Evolutionary conservation across 1,140 invertebrate species (phyloP), one percentile per base, ranked within the genome.

Genomic region (Orius insidiosus): DNA sequence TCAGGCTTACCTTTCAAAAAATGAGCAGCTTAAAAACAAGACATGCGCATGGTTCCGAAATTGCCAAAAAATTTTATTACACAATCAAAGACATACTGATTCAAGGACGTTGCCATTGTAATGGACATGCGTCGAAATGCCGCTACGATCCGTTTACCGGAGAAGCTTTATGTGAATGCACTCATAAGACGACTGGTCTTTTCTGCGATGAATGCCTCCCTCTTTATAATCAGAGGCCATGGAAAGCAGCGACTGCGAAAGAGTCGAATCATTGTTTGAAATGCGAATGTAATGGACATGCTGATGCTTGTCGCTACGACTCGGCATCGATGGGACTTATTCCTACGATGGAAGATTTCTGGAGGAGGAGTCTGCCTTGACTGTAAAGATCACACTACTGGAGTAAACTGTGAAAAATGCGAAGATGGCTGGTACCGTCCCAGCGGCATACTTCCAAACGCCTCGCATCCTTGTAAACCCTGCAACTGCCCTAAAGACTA

Each of bases 281-380:
- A 43, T 92, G 87, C 60, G 78, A 86, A 60, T 92, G 87, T 59
- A 74, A 87, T 58, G 88, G 84, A 0, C 88, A 93, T 58, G 78
- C 89, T 0, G 73, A 72, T 8, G 72, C 74, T 30, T 95, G 90
- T 61, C 67, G 68, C 49, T 92, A 86, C 58, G 85, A 93, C 58
- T 58, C 71, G 70, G 71, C 51, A 67, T 88, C 5, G 76, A 75
- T 36, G 63, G 49, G 66, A 65, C 49, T 56, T 68, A 31, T 81
- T 77, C 52, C 54, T 85, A 69, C 7, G 65, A 74, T 50, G 81
- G 79, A 35, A 70, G 72, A 46, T 83, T 75, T 61, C 71, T 51
- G 87, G 89, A 9, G 93, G 92, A 8, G 92, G 92, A 18, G 78
- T 95, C 16, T 98, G 94, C 61, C 67, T 86, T 50, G 81, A 90